Conservation (phyloP, 1,140 invertebrate species). For the Cepaea nemoralis region DNA sequence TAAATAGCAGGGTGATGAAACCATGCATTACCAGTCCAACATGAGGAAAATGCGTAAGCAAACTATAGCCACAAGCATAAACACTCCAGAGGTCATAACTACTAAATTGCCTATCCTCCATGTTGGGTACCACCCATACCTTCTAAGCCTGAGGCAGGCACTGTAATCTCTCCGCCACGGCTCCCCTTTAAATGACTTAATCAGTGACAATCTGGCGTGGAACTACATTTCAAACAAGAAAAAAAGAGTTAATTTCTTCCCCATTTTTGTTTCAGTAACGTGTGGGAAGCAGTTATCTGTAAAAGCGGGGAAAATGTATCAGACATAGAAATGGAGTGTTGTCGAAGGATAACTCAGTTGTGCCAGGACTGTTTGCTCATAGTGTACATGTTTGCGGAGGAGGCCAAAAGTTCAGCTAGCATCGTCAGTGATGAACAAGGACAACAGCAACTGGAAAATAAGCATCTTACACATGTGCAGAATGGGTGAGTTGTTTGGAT, state of each 20-base stretch:
- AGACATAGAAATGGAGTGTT: constrained; percentile 68
- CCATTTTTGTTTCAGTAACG: constrained; percentile 54
- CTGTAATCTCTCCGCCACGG: no score
- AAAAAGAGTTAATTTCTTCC: neutral
- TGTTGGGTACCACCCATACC: no score
- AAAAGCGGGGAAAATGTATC: constrained; percentile 67
- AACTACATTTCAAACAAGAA: no score
- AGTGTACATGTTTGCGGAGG: constrained; percentile 72
- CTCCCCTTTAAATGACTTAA: no score
- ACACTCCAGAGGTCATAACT: no score
- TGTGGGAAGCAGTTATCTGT: constrained; percentile 71
- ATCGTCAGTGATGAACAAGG: neutral
- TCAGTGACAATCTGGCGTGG: no score
- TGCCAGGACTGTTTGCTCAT: constrained; percentile 72
- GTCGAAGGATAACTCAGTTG: constrained; percentile 69
- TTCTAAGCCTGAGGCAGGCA: no score
- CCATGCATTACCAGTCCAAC: no score
- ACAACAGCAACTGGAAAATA: neutral
- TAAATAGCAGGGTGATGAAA: no score
- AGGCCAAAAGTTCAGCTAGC: constrained; percentile 54
- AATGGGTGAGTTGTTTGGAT: constrained; percentile 33
- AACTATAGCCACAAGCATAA: no score
- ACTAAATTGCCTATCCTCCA: no score
- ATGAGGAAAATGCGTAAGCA: no score
- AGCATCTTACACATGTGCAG: neutral